Evolutionary conservation across 2,888 invertebrate genomes (phyloP), one percentile per base, ranked within the genome.

Genomic region (Temnothorax rugatulus): DNA sequence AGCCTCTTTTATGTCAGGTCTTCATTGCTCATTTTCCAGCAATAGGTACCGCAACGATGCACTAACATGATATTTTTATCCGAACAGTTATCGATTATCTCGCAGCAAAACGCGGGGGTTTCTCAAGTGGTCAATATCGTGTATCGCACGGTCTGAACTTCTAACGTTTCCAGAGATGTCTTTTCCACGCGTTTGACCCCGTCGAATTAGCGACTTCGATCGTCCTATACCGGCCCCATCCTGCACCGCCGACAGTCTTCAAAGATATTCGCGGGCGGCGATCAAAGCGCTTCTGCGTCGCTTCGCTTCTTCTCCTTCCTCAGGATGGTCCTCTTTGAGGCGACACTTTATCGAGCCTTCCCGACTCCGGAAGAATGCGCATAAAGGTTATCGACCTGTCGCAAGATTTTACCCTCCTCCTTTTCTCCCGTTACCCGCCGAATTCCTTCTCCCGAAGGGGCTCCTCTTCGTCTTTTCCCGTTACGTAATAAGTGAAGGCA

Each of bases 301-400:
- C 15, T 54, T 29, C 5, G 5, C 15, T 47, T 57, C 47, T 57
- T 38, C 50, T 15, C 21, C 38, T 41, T 64, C 59, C 21, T 50
- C 59, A 8, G 38, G 34, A n/a, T 38, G 71, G 38, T 47, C 69
- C 13, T 25, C 69, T 81, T 81, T 81, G n/a, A 81, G n/a, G 2
- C 13, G 69, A 59, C 21, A 59, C 69, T 66, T 66, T 34, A 21
- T 13, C 44, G 57, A 38, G 79, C 11, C 61, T 69, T 54, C 59
- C 61, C 52, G 63, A 68, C 44, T 83, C 76, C 47, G 21, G 52
- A 83, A 79, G 81, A 84, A 86, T 73, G 79, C 83, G 79, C 74
- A 44, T 52, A 73, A 50, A 69, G 88, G 84, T 82, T 87, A 86
- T 87, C 77, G 86, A 88, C 87, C 86, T 77, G 15, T 61, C 71